Base-by-base conservation (phyloP, 2,888 invertebrate species). In the Pseudoips prasinana region DNA sequence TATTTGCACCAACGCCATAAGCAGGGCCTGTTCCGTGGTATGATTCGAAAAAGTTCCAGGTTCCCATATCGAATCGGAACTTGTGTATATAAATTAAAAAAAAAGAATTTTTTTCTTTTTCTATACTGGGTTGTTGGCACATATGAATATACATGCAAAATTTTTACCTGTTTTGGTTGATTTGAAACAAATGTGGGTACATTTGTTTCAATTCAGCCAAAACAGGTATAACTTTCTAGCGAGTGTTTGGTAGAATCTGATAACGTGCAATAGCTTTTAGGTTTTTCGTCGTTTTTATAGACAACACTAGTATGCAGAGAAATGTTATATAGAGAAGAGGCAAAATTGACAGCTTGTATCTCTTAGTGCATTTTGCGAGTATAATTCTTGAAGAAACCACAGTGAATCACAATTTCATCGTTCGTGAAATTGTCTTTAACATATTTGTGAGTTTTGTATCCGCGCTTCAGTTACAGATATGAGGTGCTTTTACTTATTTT, bases 341-440 rank as follows among this genome's bases (percentile, higher is more conserved):
- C 36, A 10, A 36, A 36, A 26, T 36, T 29, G n/a, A 26, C 22
- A n/a, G 36, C 29, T 22, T 36, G 36, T 3, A 36, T 30, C 20
- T 36, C 22, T 22, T 11, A 7, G 11, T 22, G 22, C 14, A 25
- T 14, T 36, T 36, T 36, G 10, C 36, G 22, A n/a, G 7, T n/a
- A 8, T 22, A 36, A 22, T 36, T 36, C 24, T 36, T 26, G 7
- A 30, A 36, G 22, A 36, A 36, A 22, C 30, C 36, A 11, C 25
- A 25, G 10, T 30, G 30, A 9, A 30, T 18, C 7, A 24, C 10
- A 3, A 24, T 0, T 24, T 30, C 24, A 11, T 29, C 14, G 14
- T 14, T 5, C 14, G 14, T 5, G 5, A 14, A 5, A 5, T 14
- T 5, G 14, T 14, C 14, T 14, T 14, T 14, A 14, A 14, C 14